phyloP scores from a whole-genome alignment of 2,113 vertebrate species.

The Ctenodactylus gundi region DNA sequence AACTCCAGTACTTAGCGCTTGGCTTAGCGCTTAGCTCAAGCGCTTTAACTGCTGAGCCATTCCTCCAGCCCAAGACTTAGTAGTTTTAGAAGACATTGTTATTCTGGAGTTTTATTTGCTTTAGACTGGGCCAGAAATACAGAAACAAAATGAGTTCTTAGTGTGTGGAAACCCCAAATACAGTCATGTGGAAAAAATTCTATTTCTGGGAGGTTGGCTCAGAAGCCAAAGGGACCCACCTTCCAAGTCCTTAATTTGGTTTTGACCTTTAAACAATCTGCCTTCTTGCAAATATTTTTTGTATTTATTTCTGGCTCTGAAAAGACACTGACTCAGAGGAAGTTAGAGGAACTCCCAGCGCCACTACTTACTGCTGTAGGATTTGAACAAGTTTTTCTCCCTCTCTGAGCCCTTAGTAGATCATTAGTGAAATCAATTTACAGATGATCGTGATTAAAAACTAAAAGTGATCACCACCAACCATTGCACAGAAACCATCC shows the following conservation, averaged over 20 bases:
- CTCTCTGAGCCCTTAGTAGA: neutral
- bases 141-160: neutral
- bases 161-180: neutral
- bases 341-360: neutral
- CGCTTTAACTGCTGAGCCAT: too few relatives aligned
- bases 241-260: neutral
- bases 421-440: neutral
- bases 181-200: neutral
- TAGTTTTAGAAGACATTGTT: neutral
- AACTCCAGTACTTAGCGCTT: too few relatives aligned
- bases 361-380: neutral
- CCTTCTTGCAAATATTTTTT: neutral
- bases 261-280: neutral
- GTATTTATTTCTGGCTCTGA: neutral
- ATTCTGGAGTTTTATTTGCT: neutral
- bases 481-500: neutral
- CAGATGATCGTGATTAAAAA: neutral
- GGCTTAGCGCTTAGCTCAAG: too few relatives aligned
- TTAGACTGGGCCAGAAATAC: neutral
- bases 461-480: neutral
- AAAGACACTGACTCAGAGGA: neutral
- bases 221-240: neutral
- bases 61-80: too few relatives aligned
- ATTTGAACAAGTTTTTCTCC: neutral
- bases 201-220: neutral